These are phyloP conservation scores for Eristalinus sepulchralis DNA, from an alignment of 2,888 invertebrate genomes.

Conservation along the genomic window DNA sequence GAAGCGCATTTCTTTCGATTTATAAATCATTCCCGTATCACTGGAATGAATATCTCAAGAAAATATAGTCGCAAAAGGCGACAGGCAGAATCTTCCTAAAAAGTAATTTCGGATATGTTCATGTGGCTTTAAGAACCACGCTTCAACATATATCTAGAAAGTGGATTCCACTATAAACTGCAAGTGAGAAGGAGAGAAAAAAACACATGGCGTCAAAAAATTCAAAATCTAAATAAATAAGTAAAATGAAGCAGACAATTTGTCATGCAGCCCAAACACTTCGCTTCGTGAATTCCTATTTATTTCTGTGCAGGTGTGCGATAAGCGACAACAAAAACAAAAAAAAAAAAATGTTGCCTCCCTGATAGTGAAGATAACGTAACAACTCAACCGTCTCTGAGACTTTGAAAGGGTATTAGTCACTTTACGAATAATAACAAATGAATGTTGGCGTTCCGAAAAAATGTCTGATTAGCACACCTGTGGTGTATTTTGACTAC, in stretches of 20 bases:
- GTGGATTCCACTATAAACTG: no score
- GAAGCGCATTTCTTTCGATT: no score
- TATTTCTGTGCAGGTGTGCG: conserved; percentile 56
- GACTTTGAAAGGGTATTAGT: conserved; percentile 18
- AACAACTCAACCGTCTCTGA: conserved; percentile 3
- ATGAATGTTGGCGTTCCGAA: not conserved
- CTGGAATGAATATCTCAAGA: no score
- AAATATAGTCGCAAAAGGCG: no score
- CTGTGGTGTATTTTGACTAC: conserved; percentile 1
- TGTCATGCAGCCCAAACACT: conserved; percentile 15
- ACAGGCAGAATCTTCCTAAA: no score
- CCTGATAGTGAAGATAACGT: conserved; percentile 48
- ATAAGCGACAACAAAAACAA: conserved; percentile 39
- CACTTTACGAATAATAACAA: conserved; percentile 7
- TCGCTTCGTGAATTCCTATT: not conserved
- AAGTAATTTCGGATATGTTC: no score
- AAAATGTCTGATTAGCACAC: conserved; percentile 8
- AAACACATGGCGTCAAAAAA: not conserved
- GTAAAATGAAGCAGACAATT: conserved; percentile 1
- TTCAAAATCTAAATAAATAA: not conserved
- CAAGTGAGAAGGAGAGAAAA: not conserved
- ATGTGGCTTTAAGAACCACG: no score
- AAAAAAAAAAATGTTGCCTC: conserved; percentile 17
- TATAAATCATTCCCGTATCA: no score
- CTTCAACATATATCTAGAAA: no score